Evolutionary conservation across 2,113 vertebrate species (phyloP).

Genomic region (Ptilonorhynchus violaceus): DNA sequence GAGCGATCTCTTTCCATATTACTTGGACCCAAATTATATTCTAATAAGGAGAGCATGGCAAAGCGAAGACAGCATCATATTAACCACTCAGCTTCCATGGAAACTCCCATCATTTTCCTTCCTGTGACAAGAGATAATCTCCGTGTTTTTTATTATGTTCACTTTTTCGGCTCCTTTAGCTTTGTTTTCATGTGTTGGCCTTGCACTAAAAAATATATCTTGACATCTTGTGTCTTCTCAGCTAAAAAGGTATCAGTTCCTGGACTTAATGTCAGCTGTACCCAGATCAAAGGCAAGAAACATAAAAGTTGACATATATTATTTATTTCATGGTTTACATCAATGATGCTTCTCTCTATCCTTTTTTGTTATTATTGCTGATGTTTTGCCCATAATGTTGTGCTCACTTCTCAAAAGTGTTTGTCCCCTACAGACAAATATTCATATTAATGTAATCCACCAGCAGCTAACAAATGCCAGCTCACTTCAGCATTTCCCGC

Average conservation of each 20-base stretch:
- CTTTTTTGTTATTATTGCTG: slow-evolving; percentile 55
- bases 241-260: slow-evolving; percentile 59
- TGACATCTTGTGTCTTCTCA: slow-evolving; percentile 57
- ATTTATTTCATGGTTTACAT: slow-evolving; percentile 69
- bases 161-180: not conserved
- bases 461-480: slow-evolving; percentile 22
- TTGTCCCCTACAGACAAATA: slow-evolving; percentile 43
- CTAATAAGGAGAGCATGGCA: not conserved
- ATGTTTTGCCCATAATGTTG: slow-evolving; percentile 58
- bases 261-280: slow-evolving; percentile 63
- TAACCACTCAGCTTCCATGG: not conserved
- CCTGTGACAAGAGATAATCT: not conserved
- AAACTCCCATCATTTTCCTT: not conserved
- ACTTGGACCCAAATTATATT: not conserved
- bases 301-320: slow-evolving; percentile 72
- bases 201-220: slow-evolving; percentile 52
- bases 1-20: not conserved
- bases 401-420: not conserved
- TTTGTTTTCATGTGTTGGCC: slow-evolving; percentile 42
- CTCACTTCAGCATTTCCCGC: not conserved
- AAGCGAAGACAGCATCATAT: not conserved
- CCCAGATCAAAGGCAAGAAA: slow-evolving; percentile 63
- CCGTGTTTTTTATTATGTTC: not conserved
- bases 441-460: slow-evolving; percentile 33
- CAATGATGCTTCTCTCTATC: slow-evolving; percentile 26